Percentiles rank a stretch among this genome's conserved stretches.
phyloP scores from a whole-genome alignment of 2,888 invertebrate species.

The Allolobophora icterica region DNA sequence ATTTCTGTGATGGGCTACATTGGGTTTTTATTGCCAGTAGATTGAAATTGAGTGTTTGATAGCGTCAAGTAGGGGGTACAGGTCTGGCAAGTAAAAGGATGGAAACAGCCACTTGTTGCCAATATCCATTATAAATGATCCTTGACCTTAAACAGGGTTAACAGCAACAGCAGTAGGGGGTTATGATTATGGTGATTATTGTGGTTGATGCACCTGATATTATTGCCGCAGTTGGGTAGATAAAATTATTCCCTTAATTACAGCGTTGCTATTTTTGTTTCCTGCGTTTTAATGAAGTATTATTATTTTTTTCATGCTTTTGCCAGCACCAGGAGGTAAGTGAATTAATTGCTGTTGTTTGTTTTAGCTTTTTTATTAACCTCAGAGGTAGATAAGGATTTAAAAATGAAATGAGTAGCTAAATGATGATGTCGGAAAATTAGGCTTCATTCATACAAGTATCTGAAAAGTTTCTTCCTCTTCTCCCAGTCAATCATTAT shows the following conservation, averaged over 20 bases:
- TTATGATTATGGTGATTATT: background rate
- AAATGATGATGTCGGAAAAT: background rate
- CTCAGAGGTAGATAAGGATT: background rate
- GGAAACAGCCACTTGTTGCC: background rate
- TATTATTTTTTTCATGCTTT: background rate
- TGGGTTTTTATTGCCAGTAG: background rate
- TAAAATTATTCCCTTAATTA: background rate
- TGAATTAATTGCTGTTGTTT: too few species aligned
- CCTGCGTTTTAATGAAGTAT: background rate
- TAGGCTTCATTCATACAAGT: background rate
- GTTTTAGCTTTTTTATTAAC: background rate
- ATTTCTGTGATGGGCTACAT: background rate
- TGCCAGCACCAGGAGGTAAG: background rate
- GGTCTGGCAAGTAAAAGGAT: background rate
- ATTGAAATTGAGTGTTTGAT: background rate
- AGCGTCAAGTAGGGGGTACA: background rate
- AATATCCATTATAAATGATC: background rate
- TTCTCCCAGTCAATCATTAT: background rate
- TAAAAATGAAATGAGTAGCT: background rate
- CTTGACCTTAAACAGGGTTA: too few species aligned
- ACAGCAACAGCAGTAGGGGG: background rate
- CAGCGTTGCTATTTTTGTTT: background rate
- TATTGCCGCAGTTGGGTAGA: background rate
- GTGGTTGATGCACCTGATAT: background rate
- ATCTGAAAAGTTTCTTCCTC: background rate